Percentiles rank a stretch among this genome's conserved stretches.
Conservation (phyloP, 2,113 vertebrate species). For the Lontra canadensis region DNA sequence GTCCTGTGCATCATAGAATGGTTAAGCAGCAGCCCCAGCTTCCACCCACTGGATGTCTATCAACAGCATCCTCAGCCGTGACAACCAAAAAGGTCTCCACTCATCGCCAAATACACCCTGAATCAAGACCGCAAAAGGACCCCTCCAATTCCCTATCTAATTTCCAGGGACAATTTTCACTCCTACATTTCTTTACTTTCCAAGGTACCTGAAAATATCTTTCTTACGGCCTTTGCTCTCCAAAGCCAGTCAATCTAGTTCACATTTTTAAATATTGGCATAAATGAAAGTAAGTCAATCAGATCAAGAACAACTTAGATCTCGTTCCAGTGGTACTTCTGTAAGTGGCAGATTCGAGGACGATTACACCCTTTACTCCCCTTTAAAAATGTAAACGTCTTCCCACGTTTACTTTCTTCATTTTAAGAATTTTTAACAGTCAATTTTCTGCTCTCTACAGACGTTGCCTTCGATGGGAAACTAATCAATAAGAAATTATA, state of each 20-base stretch:
- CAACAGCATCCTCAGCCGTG: not conserved
- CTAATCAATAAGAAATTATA: conserved; percentile 85
- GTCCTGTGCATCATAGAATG: not conserved
- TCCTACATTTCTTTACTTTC: not conserved
- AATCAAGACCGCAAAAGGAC: not conserved
- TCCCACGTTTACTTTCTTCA: conserved; percentile 72
- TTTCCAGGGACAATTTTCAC: not conserved
- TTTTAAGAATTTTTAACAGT: conserved; percentile 77
- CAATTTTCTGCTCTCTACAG: conserved; percentile 75
- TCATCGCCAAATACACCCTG: not conserved
- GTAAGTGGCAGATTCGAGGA: conserved; percentile 53
- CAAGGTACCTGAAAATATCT: not conserved
- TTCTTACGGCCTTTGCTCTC: not conserved
- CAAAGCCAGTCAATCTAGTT: not conserved
- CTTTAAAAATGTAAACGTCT: conserved; percentile 72
- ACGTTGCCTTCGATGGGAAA: conserved; percentile 60
- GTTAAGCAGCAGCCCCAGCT: no score
- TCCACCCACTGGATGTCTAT: not conserved
- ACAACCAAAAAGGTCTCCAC: not conserved
- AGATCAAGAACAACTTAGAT: conserved; percentile 37
- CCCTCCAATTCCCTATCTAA: not conserved
- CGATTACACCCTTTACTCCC: conserved; percentile 63
- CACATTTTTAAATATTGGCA: not conserved
- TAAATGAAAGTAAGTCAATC: conserved; percentile 58
- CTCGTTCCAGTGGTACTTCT: not conserved